A percentile compares a stretch with the other conserved stretches of the same genome.
phyloP scores from a whole-genome alignment of 2,888 invertebrate species.

The Agrypnus murinus region DNA sequence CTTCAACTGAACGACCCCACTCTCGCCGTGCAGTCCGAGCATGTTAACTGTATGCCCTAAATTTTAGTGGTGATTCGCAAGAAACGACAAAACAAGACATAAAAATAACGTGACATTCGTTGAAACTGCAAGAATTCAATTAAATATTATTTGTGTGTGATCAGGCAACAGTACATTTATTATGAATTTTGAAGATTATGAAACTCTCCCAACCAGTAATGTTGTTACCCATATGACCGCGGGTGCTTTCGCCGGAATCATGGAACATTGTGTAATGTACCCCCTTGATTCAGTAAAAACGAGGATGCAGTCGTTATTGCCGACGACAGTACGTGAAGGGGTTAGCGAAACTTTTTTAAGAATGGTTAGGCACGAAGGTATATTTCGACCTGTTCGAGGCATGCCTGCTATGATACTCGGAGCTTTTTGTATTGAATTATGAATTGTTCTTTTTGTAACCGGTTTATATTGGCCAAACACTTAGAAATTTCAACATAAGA shows the following conservation, averaged over 20 bases:
- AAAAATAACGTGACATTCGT: conserved; percentile 53
- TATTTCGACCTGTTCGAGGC: conserved; percentile 93
- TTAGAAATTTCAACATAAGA: too few species aligned
- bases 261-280: conserved; percentile 99
- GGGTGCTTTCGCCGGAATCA: conserved; percentile 96
- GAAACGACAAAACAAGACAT: conserved; percentile 50
- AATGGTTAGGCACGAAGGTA: conserved; percentile 94
- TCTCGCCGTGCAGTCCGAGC: conserved; percentile 39
- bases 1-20: conserved; percentile 34
- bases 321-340: conserved; percentile 85
- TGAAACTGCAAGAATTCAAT: conserved; percentile 8
- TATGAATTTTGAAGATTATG: conserved; percentile 96
- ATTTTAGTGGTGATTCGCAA: conserved; percentile 56
- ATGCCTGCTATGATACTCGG: conserved; percentile 94
- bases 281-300: conserved; percentile 99
- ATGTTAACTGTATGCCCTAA: conserved; percentile 56
- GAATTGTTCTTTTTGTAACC: too few species aligned
- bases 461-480: too few species aligned
- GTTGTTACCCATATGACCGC: conserved; percentile 94
- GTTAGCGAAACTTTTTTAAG: conserved; percentile 89
- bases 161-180: conserved; percentile 66
- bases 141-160: conserved; percentile 31
- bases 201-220: conserved; percentile 92
- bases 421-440: too few species aligned
- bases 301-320: conserved; percentile 96